phyloP scores from a whole-genome alignment of 2,797 vertebrate species.

The Notolepis coatsorum region DNA sequence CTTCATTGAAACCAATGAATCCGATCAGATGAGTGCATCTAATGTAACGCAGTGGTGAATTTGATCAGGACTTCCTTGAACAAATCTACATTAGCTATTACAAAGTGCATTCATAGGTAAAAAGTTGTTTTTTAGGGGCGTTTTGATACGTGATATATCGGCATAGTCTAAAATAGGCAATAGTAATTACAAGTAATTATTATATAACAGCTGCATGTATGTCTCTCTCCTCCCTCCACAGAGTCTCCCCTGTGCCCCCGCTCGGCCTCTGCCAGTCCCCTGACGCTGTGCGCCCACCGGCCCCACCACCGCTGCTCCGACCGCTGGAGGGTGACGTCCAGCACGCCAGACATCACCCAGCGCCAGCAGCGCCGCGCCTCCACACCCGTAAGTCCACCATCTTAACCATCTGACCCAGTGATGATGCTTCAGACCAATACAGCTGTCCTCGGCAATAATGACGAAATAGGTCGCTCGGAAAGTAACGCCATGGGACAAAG shows the following conservation, averaged over 20 bases:
- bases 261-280: slow-evolving; percentile 92
- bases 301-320: slow-evolving; percentile 90
- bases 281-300: slow-evolving; percentile 87
- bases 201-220: not conserved
- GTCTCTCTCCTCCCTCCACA: slow-evolving; percentile 30
- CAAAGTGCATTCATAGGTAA: too few species aligned
- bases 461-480: slow-evolving; percentile 1
- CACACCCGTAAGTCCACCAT: slow-evolving; percentile 82
- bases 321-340: slow-evolving; percentile 85
- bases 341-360: slow-evolving; percentile 87
- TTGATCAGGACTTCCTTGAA: too few species aligned
- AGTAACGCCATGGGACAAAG: not conserved
- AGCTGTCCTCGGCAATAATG: not conserved
- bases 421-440: not conserved
- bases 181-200: too few species aligned
- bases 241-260: slow-evolving; percentile 91
- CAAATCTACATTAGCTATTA: too few species aligned
- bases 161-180: too few species aligned
- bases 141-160: too few species aligned
- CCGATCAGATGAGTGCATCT: too few species aligned
- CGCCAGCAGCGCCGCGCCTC: slow-evolving; percentile 84
- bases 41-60: too few species aligned
- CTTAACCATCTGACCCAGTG: not conserved
- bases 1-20: too few species aligned
- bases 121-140: too few species aligned